phyloP scores from a whole-genome alignment of 2,113 vertebrate species.

The Mormyrus iriodes region DNA sequence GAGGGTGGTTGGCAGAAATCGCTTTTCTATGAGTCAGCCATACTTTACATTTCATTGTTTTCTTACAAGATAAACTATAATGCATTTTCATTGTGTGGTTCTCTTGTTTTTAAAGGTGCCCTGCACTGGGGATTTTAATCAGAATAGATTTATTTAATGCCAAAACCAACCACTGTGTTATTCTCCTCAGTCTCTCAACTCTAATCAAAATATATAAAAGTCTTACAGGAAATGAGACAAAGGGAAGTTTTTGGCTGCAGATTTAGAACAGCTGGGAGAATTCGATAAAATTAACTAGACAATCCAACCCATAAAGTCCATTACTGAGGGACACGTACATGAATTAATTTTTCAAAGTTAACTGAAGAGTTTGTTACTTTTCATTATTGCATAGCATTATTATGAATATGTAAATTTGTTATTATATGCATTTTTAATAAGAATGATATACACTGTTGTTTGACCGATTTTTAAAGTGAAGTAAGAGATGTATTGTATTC shows the following conservation, averaged over 20 bases:
- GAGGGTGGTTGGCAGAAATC: not conserved
- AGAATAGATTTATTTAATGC: not conserved
- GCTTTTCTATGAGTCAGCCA: not conserved
- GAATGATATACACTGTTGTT: not conserved
- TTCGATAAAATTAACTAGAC: not conserved
- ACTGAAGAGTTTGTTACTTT: not conserved
- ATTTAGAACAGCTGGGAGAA: not conserved
- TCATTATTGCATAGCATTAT: not conserved
- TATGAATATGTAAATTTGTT: not conserved
- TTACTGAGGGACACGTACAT: not conserved
- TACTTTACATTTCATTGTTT: not conserved
- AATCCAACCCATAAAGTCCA: not conserved
- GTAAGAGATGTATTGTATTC: not conserved
- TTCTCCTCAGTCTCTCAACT: not conserved
- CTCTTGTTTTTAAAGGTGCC: not conserved
- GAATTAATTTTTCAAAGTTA: not conserved
- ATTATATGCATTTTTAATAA: not conserved
- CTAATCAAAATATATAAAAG: not conserved
- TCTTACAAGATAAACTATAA: not conserved
- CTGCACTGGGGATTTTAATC: not conserved
- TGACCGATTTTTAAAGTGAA: not conserved
- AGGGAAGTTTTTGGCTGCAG: not conserved
- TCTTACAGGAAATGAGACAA: not conserved
- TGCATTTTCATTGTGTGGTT: not conserved
- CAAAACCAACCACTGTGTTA: not conserved